Evolutionary conservation across 92 coral and sea anemone species (phyloP).

Genomic region (Blastomussa wellsi): DNA sequence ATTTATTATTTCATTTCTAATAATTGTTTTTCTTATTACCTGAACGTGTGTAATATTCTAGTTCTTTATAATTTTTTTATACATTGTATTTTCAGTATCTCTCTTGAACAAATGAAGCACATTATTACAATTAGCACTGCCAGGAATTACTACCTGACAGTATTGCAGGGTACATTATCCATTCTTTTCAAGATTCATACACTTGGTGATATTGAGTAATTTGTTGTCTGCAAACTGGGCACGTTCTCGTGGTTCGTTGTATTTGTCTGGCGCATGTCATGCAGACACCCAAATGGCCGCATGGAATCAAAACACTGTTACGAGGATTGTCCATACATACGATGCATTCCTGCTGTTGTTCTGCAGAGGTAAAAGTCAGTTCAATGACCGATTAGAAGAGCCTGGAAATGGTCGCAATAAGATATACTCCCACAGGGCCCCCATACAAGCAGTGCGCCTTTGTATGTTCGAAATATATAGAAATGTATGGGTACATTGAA

Average conservation of each 20-base stretch:
- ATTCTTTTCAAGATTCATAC: slow-evolving; percentile 7
- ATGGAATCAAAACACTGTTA: slow-evolving; percentile 30
- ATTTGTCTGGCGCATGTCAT: slow-evolving; percentile 4
- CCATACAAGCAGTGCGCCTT: too few species aligned
- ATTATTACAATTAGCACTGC: too few species aligned
- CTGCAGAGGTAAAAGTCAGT: slow-evolving; percentile 8
- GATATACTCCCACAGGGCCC: too few species aligned
- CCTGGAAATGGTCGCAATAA: background rate
- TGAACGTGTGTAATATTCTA: too few species aligned
- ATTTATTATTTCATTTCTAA: too few species aligned
- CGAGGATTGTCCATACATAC: slow-evolving; percentile 31
- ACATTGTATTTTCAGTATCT: too few species aligned
- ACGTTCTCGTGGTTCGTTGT: background rate
- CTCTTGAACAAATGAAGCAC: too few species aligned
- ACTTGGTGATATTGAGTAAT: slow-evolving; percentile 3
- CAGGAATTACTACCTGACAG: too few species aligned
- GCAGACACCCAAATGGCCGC: slow-evolving; percentile 45
- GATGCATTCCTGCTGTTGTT: slow-evolving; percentile 22
- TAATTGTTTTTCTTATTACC: too few species aligned
- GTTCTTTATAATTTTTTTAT: too few species aligned
- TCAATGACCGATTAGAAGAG: background rate
- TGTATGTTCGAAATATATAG: too few species aligned
- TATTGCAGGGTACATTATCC: background rate
- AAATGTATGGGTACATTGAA: too few species aligned
- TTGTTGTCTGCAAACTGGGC: slow-evolving; percentile 26